A percentile compares a stretch with the other conserved stretches of the same genome.
These are phyloP conservation scores for Corapipo altera DNA, from an alignment of 2,113 vertebrate genomes.

Conservation along the genomic window DNA sequence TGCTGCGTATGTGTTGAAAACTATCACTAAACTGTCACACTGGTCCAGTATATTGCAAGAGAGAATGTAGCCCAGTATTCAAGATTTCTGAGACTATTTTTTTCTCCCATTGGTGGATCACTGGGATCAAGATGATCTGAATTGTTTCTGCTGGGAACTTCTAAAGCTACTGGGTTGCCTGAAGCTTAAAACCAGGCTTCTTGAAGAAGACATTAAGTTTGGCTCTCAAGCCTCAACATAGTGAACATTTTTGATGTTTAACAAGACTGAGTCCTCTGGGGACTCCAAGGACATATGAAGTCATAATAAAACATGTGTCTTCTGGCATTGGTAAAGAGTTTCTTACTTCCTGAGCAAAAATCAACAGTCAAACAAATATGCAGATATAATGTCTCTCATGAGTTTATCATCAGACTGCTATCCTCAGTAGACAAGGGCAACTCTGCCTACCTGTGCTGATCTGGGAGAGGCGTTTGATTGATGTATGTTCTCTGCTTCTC, in stretches of 20 bases:
- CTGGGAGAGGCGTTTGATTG: not conserved
- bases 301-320: not conserved
- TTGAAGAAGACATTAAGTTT: not conserved
- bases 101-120: not conserved
- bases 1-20: not conserved
- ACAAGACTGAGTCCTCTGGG: not conserved
- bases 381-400: not conserved
- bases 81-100: not conserved
- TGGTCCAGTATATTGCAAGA: not conserved
- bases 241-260: not conserved
- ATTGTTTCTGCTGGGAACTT: not conserved
- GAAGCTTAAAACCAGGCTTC: not conserved
- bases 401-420: not conserved
- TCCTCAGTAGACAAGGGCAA: not conserved
- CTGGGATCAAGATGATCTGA: not conserved
- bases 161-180: not conserved
- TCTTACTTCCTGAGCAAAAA: not conserved
- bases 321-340: not conserved
- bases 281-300: not conserved
- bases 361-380: not conserved
- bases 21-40: not conserved
- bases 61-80: not conserved
- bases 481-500: not conserved
- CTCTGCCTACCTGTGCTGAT: not conserved
- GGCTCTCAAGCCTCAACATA: not conserved